These are phyloP conservation scores for Noturus placidus DNA, from an alignment of 2,113 vertebrate species.

Conservation along the genomic window DNA sequence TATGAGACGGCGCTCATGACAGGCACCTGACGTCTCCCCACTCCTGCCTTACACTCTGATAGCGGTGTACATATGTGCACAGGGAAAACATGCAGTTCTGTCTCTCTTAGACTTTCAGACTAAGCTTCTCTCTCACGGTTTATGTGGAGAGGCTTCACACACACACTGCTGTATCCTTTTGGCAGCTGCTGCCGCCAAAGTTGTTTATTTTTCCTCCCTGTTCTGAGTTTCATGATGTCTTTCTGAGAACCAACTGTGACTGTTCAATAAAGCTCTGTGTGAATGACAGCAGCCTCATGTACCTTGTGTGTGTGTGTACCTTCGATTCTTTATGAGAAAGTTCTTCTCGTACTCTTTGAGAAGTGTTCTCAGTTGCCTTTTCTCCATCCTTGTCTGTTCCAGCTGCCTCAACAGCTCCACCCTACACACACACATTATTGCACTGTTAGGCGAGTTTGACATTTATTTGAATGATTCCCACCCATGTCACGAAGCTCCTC, in stretches of 20 bases:
- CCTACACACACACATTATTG: neutral
- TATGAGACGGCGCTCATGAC: constrained; percentile 4
- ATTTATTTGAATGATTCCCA: neutral
- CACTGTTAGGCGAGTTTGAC: neutral
- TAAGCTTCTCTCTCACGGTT: constrained; percentile 59
- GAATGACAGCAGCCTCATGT: constrained; percentile 44
- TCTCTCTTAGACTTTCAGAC: constrained; percentile 36
- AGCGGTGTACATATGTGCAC: constrained; percentile 58
- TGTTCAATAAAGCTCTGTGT: constrained; percentile 70
- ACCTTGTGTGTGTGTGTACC: neutral
- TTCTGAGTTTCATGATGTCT: constrained; percentile 57
- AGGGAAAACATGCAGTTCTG: neutral
- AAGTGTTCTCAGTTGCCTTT: neutral
- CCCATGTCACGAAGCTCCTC: no score
- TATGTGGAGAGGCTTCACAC: constrained; percentile 62
- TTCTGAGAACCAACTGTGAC: constrained; percentile 69
- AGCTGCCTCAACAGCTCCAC: neutral
- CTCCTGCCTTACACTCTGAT: constrained; percentile 71
- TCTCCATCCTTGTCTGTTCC: neutral
- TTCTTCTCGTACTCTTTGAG: neutral
- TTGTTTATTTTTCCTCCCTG: constrained; percentile 38
- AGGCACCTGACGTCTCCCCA: constrained; percentile 62
- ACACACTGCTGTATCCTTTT: constrained; percentile 49
- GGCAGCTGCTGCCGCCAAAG: constrained; percentile 58
- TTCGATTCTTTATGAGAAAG: neutral